Evolutionary conservation across 2,113 vertebrate genomes (phyloP), one percentile per base, ranked within the genome.

Genomic region (Columba livia): DNA sequence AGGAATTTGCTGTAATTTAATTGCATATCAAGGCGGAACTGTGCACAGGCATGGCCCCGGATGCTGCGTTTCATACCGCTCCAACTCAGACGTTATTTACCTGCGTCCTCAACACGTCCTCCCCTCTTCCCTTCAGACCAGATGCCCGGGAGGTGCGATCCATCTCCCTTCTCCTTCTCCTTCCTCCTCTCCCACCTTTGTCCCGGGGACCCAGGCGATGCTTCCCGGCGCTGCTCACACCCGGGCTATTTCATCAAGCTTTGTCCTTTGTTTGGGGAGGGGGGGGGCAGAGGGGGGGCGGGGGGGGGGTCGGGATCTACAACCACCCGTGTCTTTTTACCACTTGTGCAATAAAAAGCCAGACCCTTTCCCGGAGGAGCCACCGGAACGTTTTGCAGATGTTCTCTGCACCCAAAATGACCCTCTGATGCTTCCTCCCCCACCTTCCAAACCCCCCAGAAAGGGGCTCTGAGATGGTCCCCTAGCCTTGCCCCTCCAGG

Each of bases 1-100:
- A 96, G 96, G 97, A 98, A 97, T 98, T 97, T 97, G 84, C 96
- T 92, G 93, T 97, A 95, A 98, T 97, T 97, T 98, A 97, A 98
- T 97, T 98, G 97, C 89, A 81, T 60, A 90, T 97, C 88, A 93
- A 97, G 96, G 90, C 80, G 94, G 93, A 97, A 97, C 96, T 90
- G 67, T 90, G 84, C 96, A 60, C 86, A 88, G 96, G 93, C 95
- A 93, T 60, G 85, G 92, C 95, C 78, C 89, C 64, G 64, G 80
- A 60, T 96, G 90, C 90, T 91, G 88, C 66, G 93, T 88, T 95
- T 97, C 84, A 79, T 92, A 92, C 96, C 97, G 83, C 96, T 97
- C 93, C 96, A 96, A 79, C 96, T 97, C 91, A 61, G 88, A 93
- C 96, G 98, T 98, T 98, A 98, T 98, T 98, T 97, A 97, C 97